Conservation (phyloP, 2,113 vertebrate species). For the Chaetodon trifascialis region DNA sequence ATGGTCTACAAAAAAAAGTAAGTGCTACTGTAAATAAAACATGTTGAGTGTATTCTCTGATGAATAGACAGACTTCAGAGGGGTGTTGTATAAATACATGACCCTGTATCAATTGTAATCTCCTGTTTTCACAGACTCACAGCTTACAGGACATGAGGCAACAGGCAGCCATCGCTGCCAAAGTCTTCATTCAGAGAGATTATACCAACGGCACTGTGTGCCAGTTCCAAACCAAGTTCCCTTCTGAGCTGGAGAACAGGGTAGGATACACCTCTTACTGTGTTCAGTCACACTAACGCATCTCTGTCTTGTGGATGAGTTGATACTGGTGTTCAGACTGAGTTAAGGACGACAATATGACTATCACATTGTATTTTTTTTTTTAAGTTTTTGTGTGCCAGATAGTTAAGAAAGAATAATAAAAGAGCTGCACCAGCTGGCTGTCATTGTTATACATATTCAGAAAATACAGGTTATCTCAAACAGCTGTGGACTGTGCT, state of each 20-base stretch:
- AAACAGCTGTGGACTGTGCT: not conserved
- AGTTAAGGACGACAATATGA: not conserved
- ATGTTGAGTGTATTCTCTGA: not conserved
- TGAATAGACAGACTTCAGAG: not conserved
- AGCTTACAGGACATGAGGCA: conserved; percentile 95
- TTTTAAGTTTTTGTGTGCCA: too few relatives aligned
- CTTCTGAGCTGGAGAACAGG: conserved; percentile 94
- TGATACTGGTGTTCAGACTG: not conserved
- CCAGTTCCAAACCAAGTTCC: conserved; percentile 98
- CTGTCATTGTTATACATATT: too few relatives aligned
- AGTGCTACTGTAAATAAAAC: not conserved
- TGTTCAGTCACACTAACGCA: not conserved
- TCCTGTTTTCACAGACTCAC: conserved; percentile 87
- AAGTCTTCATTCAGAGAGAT: conserved; percentile 97
- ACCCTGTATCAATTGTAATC: not conserved
- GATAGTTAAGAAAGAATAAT: too few relatives aligned
- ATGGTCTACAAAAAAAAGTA: too few relatives aligned
- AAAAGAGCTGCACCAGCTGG: not conserved
- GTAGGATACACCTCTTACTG: conserved; percentile 78
- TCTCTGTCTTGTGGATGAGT: not conserved
- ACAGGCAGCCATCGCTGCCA: conserved; percentile 92
- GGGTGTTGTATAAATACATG: not conserved
- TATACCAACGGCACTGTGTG: conserved; percentile 96
- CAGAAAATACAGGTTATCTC: too few relatives aligned
- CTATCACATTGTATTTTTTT: too few relatives aligned